phyloP scores from a whole-genome alignment of 2,113 vertebrate genomes.

The Peromyscus polionotus region DNA sequence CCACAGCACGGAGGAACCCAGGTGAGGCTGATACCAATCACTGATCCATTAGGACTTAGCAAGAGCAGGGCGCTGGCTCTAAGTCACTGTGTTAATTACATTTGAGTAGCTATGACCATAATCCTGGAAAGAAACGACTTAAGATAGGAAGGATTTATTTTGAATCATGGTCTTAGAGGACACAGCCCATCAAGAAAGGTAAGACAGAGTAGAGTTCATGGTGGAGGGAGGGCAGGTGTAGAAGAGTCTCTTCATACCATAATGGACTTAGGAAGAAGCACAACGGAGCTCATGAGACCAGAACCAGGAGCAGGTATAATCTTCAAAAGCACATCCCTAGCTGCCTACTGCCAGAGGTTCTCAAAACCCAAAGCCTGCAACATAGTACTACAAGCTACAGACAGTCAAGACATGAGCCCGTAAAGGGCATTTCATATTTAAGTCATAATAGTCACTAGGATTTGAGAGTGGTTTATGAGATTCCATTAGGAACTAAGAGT shows the following conservation, averaged over 20 bases:
- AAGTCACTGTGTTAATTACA: neutral
- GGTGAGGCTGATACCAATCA: neutral
- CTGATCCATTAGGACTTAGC: fast-evolving
- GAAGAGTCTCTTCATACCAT: neutral
- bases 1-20: no score
- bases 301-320: neutral
- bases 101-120: neutral
- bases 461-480: neutral
- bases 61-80: neutral
- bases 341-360: neutral
- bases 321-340: neutral
- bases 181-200: neutral
- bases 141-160: neutral
- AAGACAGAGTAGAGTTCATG: neutral
- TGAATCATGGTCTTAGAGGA: neutral
- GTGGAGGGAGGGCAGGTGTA: no score
- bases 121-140: neutral
- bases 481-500: neutral
- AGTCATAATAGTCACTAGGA: neutral
- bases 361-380: neutral
- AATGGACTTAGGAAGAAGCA: no score
- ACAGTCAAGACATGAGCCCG: neutral
- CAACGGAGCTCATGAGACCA: neutral
- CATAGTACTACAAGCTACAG: neutral
- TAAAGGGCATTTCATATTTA: neutral